These are phyloP conservation scores for Volucella inanis DNA, from an alignment of 2,888 invertebrate genomes.

Conservation along the genomic window DNA sequence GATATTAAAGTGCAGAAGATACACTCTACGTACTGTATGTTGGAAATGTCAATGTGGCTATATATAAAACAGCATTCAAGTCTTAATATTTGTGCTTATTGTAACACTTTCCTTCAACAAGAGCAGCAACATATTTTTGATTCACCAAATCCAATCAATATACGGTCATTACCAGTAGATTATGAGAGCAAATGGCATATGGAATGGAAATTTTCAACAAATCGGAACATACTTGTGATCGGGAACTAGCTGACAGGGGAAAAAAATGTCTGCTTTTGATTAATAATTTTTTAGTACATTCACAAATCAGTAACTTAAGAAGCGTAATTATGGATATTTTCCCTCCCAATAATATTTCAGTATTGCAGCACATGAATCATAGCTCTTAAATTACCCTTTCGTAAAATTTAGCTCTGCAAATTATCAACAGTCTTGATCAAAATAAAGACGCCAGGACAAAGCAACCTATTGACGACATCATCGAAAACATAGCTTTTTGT, in stretches of 20 bases:
- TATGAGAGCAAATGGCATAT: slow-evolving; percentile 23
- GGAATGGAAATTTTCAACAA: slow-evolving; percentile 25
- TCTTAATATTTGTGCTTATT: too few species aligned
- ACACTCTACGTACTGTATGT: too few species aligned
- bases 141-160: not conserved
- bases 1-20: too few species aligned
- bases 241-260: slow-evolving; percentile 9
- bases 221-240: slow-evolving; percentile 10
- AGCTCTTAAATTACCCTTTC: slow-evolving; percentile 27
- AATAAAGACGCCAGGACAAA: slow-evolving; percentile 21
- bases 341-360: slow-evolving; percentile 20
- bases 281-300: slow-evolving; percentile 22
- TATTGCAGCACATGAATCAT: slow-evolving; percentile 21
- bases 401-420: slow-evolving; percentile 23
- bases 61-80: too few species aligned
- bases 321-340: slow-evolving; percentile 9
- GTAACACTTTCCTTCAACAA: too few species aligned
- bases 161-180: slow-evolving; percentile 5
- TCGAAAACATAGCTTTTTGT: too few species aligned
- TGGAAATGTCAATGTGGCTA: too few species aligned
- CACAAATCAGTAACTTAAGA: slow-evolving; percentile 11
- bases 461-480: not conserved
- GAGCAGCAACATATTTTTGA: too few species aligned
- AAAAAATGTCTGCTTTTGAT: slow-evolving; percentile 18
- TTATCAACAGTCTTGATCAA: not conserved